phyloP scores from a whole-genome alignment of 2,113 vertebrate species.

The Arothron firmamentum region DNA sequence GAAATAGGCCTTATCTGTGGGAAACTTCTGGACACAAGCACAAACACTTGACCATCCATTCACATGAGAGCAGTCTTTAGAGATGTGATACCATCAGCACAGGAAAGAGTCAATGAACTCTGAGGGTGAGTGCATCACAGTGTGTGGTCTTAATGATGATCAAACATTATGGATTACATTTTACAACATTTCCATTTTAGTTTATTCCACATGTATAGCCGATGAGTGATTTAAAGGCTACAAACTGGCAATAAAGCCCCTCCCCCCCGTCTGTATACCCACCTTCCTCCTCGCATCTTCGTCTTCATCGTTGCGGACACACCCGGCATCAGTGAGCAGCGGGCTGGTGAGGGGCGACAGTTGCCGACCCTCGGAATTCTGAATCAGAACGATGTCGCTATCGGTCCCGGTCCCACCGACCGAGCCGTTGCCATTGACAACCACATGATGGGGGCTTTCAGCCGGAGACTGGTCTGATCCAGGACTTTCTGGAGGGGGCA shows the following conservation, averaged over 20 bases:
- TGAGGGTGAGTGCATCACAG: too few species aligned
- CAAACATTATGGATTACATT: too few species aligned
- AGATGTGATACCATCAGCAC: too few species aligned
- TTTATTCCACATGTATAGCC: too few species aligned
- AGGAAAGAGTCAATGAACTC: too few species aligned
- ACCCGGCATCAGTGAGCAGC: slow-evolving; percentile 82
- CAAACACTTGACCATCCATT: background rate
- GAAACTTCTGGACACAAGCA: slow-evolving; percentile 82
- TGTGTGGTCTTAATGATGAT: too few species aligned
- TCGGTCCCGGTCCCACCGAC: slow-evolving; percentile 74
- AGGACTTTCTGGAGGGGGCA: slow-evolving; percentile 77
- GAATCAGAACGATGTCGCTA: slow-evolving; percentile 66
- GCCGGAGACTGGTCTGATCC: slow-evolving; percentile 81
- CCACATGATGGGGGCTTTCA: slow-evolving; percentile 74
- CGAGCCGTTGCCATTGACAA: slow-evolving; percentile 66
- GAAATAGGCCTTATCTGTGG: slow-evolving; percentile 92
- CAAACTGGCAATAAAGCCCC: too few species aligned
- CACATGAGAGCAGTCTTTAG: background rate
- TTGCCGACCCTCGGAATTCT: slow-evolving; percentile 82
- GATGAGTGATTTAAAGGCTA: too few species aligned
- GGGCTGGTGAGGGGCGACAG: slow-evolving; percentile 88
- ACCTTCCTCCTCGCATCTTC: slow-evolving; percentile 91
- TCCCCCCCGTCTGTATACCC: slow-evolving; percentile 7
- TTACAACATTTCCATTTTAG: background rate
- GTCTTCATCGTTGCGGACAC: slow-evolving; percentile 84